A percentile compares a stretch with the other conserved stretches of the same genome.
phyloP scores from a whole-genome alignment of 92 coral and sea anemone genomes.

The Parazoanthus swiftii region DNA sequence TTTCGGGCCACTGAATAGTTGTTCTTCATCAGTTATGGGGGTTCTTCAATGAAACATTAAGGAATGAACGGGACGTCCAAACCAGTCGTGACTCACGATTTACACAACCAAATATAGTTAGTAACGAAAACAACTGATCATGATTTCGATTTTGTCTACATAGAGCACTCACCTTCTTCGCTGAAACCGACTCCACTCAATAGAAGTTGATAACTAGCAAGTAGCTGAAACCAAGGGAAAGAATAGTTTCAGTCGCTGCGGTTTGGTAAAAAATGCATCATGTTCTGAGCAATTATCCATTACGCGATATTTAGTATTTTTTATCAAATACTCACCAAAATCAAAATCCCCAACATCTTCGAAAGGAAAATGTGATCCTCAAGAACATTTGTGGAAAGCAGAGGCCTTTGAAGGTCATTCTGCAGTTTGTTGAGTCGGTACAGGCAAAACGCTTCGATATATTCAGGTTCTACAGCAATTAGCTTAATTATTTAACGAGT shows the following conservation, averaged over 20 bases:
- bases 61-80: neutral
- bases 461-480: neutral
- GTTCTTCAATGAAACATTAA: too few relatives aligned
- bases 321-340: slow-evolving; percentile 3
- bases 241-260: neutral
- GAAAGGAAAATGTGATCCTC: neutral
- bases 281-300: neutral
- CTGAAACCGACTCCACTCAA: slow-evolving; percentile 6
- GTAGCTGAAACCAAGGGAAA: neutral
- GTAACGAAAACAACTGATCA: neutral
- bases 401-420: slow-evolving; percentile 1
- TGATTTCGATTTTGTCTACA: neutral
- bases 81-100: neutral
- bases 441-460: neutral
- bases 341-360: slow-evolving; percentile 16
- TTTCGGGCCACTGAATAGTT: too few relatives aligned
- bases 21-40: too few relatives aligned
- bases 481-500: neutral
- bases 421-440: neutral
- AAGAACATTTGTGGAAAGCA: neutral
- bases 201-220: slow-evolving; percentile 7
- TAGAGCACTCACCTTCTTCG: neutral
- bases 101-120: too few relatives aligned
- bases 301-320: neutral
- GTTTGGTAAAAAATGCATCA: neutral